Evolutionary conservation across 2,888 invertebrate species (phyloP).

Genomic region (Drosophila multiciliata): DNA sequence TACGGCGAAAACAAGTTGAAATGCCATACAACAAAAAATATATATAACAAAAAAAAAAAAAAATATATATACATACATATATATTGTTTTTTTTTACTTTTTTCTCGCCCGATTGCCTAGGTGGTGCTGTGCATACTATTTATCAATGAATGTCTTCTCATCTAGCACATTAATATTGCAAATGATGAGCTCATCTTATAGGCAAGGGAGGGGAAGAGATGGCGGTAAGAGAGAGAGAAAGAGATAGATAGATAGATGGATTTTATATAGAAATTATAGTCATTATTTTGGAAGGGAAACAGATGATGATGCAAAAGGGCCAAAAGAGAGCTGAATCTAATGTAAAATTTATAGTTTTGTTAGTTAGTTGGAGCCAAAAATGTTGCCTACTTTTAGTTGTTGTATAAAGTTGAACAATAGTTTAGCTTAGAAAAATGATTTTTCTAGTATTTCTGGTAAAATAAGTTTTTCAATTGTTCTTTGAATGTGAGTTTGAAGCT

Average conservation of each 20-base stretch:
- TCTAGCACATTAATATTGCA: constrained; percentile 16
- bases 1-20: constrained; percentile 36
- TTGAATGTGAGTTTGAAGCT: not conserved
- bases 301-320: not conserved
- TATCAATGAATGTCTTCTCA: constrained; percentile 41
- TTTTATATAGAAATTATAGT: not conserved
- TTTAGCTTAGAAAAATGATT: not conserved
- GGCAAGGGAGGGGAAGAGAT: not conserved
- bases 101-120: constrained; percentile 26
- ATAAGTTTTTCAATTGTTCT: not conserved
- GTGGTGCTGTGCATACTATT: constrained; percentile 9
- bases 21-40: constrained; percentile 35
- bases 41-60: constrained; percentile 18
- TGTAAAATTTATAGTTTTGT: constrained; percentile 5
- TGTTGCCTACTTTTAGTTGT: constrained; percentile 46
- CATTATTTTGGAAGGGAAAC: not conserved
- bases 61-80: not conserved
- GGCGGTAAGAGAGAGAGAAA: not conserved
- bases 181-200: constrained; percentile 39
- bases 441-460: not conserved
- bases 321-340: not conserved
- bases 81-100: constrained; percentile 7
- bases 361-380: not conserved
- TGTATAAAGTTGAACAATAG: constrained; percentile 3
- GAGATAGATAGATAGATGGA: not conserved